Conservation (phyloP, 2,113 vertebrate species). For the Macrotis lagotis region DNA sequence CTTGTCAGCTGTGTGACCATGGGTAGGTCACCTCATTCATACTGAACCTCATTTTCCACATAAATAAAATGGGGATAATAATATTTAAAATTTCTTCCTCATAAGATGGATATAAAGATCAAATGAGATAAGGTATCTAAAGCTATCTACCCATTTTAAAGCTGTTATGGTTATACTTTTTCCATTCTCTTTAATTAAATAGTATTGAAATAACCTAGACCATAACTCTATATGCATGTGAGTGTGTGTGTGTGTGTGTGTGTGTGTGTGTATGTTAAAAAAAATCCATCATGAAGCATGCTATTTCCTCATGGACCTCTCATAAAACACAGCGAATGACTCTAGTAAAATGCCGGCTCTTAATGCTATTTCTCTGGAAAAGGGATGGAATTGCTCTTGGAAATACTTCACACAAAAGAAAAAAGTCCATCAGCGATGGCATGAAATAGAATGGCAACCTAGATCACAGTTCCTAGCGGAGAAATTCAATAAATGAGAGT, state of each 20-base stretch:
- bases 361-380: slow-evolving; percentile 28
- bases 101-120: not conserved
- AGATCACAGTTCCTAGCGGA: slow-evolving; percentile 17
- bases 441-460: not conserved
- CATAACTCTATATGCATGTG: slow-evolving; percentile 40
- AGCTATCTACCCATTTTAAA: not conserved
- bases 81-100: not conserved
- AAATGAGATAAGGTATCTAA: not conserved
- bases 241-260: slow-evolving; percentile 53
- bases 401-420: slow-evolving; percentile 34
- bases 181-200: slow-evolving; percentile 73
- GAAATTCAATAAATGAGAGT: slow-evolving; percentile 39
- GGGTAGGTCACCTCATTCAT: not conserved
- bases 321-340: slow-evolving; percentile 33
- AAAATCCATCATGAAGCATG: slow-evolving; percentile 29
- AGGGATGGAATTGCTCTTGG: slow-evolving; percentile 56
- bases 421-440: slow-evolving; percentile 20
- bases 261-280: slow-evolving; percentile 60
- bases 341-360: slow-evolving; percentile 18
- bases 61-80: not conserved
- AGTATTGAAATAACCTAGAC: slow-evolving; percentile 62
- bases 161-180: slow-evolving; percentile 42
- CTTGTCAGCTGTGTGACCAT: not conserved
- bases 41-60: not conserved
- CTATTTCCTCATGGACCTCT: slow-evolving; percentile 45